Base-by-base conservation (phyloP, 2,797 vertebrate species). In the Catostomus latipinnis region DNA sequence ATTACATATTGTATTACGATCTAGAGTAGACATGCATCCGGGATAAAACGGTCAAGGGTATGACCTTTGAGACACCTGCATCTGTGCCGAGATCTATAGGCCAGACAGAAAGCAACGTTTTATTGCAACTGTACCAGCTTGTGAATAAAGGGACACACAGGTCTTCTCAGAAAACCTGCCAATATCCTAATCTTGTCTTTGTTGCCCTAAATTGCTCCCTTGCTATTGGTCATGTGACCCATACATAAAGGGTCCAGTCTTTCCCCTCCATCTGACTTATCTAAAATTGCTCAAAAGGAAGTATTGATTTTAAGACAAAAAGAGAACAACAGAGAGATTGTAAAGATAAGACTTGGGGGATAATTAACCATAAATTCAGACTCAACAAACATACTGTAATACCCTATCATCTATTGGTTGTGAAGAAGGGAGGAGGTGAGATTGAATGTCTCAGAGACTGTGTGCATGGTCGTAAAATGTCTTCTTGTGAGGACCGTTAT, bases 161-260 rank as follows among this genome's bases (percentile, higher is more conserved):
- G n/a, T 54, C 70, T 86, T 73, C 61, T 88, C 84, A 86, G 88
- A 93, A 91, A 92, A 90, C 86, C 80, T 80, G 81, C 72, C 83
- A 68, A 78, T 85, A 88, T 84, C 86, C 81, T 84, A 83, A 90
- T 89, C 83, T 91, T 89, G 89, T 89, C 87, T 87, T 92, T 86
- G 86, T 9, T 70, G 86, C 78, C 68, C 78, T 34, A 4, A 34
- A 34, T 34, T 34, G 34, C 88, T 83, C 88, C 80, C 49, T 71
- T 84, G 81, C 82, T 58, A 62, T 75, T 86, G 84, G 86, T 90
- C 90, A 93, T 60, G 85, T 91, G 87, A 89, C 89, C 85, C 73
- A 34, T 82, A 83, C 90, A 92, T 90, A 93, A 93, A 92, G 89
- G 83, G 86, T 62, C 78, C 86, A 87, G 90, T 92, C 89, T 88